These are phyloP conservation scores for Lasioglossum figueresi DNA, from an alignment of 2,888 invertebrate species.

Conservation along the genomic window DNA sequence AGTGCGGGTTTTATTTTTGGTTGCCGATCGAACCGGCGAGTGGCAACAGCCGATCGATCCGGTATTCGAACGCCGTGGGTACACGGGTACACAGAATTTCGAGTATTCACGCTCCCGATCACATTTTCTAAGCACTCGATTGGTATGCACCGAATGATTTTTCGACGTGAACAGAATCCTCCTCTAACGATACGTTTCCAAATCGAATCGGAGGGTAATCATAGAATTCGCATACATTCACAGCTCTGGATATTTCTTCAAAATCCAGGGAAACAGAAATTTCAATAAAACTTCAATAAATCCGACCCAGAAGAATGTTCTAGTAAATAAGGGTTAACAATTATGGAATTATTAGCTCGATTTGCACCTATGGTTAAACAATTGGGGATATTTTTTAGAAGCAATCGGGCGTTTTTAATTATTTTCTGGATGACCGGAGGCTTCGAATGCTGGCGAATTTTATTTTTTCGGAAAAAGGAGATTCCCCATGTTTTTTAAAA, in stretches of 20 bases:
- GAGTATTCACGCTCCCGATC: slow-evolving; percentile 16
- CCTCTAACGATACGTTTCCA: background rate
- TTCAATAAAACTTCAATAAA: background rate
- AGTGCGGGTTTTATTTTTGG: slow-evolving; percentile 68
- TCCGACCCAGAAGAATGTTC: background rate
- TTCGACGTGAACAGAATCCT: background rate
- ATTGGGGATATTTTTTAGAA: too few species aligned
- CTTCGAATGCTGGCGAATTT: background rate
- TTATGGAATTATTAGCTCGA: background rate
- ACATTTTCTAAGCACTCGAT: background rate
- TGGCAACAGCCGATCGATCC: slow-evolving; percentile 66
- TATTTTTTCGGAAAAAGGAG: background rate
- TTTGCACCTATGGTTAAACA: background rate
- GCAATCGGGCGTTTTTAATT: background rate
- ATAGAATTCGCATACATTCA: background rate
- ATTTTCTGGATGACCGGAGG: background rate
- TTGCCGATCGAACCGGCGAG: slow-evolving; percentile 62
- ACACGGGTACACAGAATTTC: slow-evolving; percentile 37
- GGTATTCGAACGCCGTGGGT: slow-evolving; percentile 33
- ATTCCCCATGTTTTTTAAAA: background rate
- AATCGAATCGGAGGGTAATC: background rate
- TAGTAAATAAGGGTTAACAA: background rate
- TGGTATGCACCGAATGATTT: background rate
- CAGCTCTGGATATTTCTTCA: background rate
- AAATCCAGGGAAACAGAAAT: background rate